Evolutionary conservation across 1,140 invertebrate genomes (phyloP), one percentile per base, ranked within the genome.

Genomic region (Ruditapes philippinarum): DNA sequence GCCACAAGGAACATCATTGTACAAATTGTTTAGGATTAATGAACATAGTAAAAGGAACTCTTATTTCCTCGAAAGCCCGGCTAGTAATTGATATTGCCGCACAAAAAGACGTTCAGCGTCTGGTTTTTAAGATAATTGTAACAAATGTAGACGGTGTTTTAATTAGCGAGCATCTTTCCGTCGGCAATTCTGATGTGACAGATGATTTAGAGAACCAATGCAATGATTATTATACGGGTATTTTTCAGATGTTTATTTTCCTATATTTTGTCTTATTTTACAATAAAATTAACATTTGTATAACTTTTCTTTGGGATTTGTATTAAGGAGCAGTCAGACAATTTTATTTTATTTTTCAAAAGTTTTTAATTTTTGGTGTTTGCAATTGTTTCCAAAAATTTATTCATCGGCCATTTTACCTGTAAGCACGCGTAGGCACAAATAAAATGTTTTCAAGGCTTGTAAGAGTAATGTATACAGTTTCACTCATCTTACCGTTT

Each of bases 71-170:
- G 65, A 70, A 70, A 70, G 38, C 33, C 12, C 65, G 19, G 33
- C n/a, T 33, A 19, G 36, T 70, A 70, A 70, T 70, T 70, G 65
- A 70, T 70, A 38, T 70, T 70, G 65, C 4, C 3, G 65, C 65
- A 38, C 38, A 38, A 70, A 70, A 70, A 70, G 65, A 38, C 65
- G 22, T 70, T 28, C 25, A 33, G 65, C 38, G 65, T 70, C 65
- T 70, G 65, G 33, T 70, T 70, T 70, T n/a, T n/a, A n/a, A 28
- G 65, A 70, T 70, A 70, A 70, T 70, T 70, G 65, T 70, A 70
- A 70, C 36, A 38, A 70, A 70, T 70, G 65, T 40, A 36, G 65
- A 70, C 65, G 38, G 33, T 38, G 65, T 38, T 40, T n/a, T 70
- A 70, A 70, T 70, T 70, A 70, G 3, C 33, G 25, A 33, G 38